phyloP scores from a whole-genome alignment of 1,140 invertebrate genomes.

The Zaprionus davidi region DNA sequence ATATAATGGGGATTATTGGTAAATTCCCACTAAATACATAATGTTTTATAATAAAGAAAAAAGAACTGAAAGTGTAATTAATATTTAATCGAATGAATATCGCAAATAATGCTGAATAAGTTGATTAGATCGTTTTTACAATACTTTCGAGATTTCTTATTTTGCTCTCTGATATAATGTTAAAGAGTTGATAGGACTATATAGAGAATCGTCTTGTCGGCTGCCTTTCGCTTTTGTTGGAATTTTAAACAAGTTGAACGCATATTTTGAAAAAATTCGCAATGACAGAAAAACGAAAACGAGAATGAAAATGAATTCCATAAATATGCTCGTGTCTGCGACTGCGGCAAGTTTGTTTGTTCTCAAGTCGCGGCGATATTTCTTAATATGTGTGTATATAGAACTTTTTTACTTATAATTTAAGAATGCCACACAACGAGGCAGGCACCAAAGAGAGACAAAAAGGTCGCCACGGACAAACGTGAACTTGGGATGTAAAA shows the following conservation, averaged over 20 bases:
- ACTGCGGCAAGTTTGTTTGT: constrained; percentile 39
- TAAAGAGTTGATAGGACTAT: neutral
- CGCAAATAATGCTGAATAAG: neutral
- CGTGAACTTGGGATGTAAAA: constrained; percentile 53
- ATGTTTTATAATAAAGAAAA: constrained; percentile 3
- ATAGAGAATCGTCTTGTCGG: neutral
- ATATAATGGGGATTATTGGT: neutral
- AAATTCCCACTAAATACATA: neutral
- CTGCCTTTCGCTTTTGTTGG: constrained; percentile 14
- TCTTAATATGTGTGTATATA: constrained; percentile 24
- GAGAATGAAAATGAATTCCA: constrained; percentile 35
- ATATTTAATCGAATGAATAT: neutral
- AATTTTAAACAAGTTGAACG: constrained; percentile 37
- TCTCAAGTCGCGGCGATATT: constrained; percentile 25
- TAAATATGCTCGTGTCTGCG: constrained; percentile 38
- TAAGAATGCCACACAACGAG: constrained; percentile 51
- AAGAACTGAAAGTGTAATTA: neutral
- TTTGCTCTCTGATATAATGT: neutral
- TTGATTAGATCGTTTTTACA: neutral
- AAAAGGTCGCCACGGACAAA: constrained; percentile 48
- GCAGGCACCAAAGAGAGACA: constrained; percentile 22
- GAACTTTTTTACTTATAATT: constrained; percentile 12
- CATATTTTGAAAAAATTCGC: constrained; percentile 17
- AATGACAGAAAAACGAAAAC: constrained; percentile 12
- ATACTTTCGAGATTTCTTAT: neutral